Evolutionary conservation across 2,113 vertebrate genomes (phyloP), one percentile per base, ranked within the genome.

Genomic region (Chloroceryle aenea): DNA sequence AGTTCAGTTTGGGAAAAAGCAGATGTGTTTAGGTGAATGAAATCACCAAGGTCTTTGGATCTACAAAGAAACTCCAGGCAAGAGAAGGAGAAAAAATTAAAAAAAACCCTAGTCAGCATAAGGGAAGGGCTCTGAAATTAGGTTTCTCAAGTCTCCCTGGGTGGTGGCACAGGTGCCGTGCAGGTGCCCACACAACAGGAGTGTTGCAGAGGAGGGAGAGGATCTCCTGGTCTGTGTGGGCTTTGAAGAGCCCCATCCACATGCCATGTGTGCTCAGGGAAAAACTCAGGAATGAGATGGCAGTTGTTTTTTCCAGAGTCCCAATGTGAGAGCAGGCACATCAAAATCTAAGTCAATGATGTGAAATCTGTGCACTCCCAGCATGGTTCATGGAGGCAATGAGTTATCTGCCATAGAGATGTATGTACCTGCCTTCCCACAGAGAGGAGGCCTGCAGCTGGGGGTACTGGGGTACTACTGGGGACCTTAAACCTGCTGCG

Each of bases 1-100:
- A 85, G 93, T 96, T 96, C 89, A 95, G 87, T 96, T 89, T 94
- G 91, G 58, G 61, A 95, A 93, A 90, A 83, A 89, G 87, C 84
- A 95, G 85, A 94, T 89, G 93, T 76, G 85, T 94, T 96, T 85
- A 93, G 96, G 81, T 93, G 87, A 91, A 72, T 81, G 87, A 96
- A 95, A 95, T 91, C 81, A 82, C 77, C 58, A 42, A 72, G 85
- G 74, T 93, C 87, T 96, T 96, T 87, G 89, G 48, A 93, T 89
- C 87, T 96, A 96, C 87, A 96, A 95, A 96, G 81, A 89, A 95
- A 91, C 87, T 92, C 42, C 25, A 66, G 84, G 62, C 53, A 94
- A 85, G 73, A 78, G 75, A 92, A 90, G 45, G 62, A 90, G 43
- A 74, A 87, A 66, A 63, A 91, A 85, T 85, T 5, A 32, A 77